Evolutionary conservation across 2,797 vertebrate species (phyloP).

Genomic region (Phoebastria nigripes): DNA sequence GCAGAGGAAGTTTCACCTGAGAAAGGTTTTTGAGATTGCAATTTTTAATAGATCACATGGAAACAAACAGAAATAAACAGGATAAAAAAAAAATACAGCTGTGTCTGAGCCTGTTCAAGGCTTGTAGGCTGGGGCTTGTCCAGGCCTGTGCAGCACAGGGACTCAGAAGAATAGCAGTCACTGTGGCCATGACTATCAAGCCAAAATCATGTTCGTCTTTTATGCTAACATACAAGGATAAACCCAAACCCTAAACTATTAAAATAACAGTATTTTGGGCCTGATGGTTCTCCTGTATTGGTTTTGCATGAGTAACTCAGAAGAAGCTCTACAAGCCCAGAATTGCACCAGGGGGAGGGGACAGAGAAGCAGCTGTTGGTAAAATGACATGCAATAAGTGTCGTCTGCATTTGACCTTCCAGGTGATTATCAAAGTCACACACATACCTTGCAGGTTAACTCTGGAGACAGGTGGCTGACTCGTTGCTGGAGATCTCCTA

Average conservation of each 20-base stretch:
- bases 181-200: conserved; percentile 23
- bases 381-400: neutral
- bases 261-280: neutral
- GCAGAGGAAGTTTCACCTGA: neutral
- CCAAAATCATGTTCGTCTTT: conserved; percentile 13
- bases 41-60: conserved; percentile 16
- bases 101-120: conserved; percentile 40
- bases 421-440: neutral
- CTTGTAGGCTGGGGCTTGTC: conserved; percentile 31
- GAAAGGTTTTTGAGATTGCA: neutral
- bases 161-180: conserved; percentile 1
- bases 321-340: neutral
- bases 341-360: rapidly evolving
- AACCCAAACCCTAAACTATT: neutral
- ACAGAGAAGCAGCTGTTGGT: neutral
- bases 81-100: neutral
- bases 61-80: conserved; percentile 44
- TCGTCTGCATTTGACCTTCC: neutral
- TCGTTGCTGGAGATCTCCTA: conserved; percentile 90
- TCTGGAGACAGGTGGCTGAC: conserved; percentile 84
- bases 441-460: conserved; percentile 88
- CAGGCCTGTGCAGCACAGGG: conserved; percentile 23
- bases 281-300: neutral
- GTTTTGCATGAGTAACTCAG: neutral
- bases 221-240: neutral